Evolutionary conservation across 2,113 vertebrate species (phyloP).

Genomic region (Cyprinodon brontotheroides): DNA sequence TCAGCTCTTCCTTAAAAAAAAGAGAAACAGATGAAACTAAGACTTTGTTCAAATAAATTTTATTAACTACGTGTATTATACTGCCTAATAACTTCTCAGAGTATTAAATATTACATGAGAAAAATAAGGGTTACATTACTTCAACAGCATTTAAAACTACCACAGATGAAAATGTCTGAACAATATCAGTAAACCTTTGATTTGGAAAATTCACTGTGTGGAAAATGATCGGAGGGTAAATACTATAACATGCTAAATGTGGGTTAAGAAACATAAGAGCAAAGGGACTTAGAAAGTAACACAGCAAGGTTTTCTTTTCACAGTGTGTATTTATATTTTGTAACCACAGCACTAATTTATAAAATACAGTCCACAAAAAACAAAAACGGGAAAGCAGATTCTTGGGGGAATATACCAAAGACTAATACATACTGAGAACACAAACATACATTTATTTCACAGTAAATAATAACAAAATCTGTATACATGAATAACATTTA

Average conservation of each 20-base stretch:
- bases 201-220: conserved; percentile 33
- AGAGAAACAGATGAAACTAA: conserved; percentile 10
- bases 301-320: conserved; percentile 64
- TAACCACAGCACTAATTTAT: conserved; percentile 41
- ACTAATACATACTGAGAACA: conserved; percentile 77
- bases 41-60: conserved; percentile 64
- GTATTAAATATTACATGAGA: conserved; percentile 75
- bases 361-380: conserved; percentile 42
- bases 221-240: conserved; percentile 33
- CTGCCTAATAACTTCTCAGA: conserved; percentile 67
- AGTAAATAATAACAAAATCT: conserved; percentile 88
- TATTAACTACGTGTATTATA: conserved; percentile 70
- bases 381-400: conserved; percentile 42
- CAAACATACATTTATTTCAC: conserved; percentile 80
- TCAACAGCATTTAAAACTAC: conserved; percentile 57
- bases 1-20: neutral
- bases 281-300: conserved; percentile 42
- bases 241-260: conserved; percentile 54
- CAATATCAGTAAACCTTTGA: conserved; percentile 29
- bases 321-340: conserved; percentile 60
- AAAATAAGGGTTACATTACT: conserved; percentile 63
- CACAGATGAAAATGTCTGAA: conserved; percentile 59
- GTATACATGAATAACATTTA: conserved; percentile 68
- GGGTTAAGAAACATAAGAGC: conserved; percentile 36
- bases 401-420: conserved; percentile 39